A percentile compares a stretch with the other conserved stretches of the same genome.
phyloP scores from a whole-genome alignment of 2,113 vertebrate species.

The Platichthys flesus region DNA sequence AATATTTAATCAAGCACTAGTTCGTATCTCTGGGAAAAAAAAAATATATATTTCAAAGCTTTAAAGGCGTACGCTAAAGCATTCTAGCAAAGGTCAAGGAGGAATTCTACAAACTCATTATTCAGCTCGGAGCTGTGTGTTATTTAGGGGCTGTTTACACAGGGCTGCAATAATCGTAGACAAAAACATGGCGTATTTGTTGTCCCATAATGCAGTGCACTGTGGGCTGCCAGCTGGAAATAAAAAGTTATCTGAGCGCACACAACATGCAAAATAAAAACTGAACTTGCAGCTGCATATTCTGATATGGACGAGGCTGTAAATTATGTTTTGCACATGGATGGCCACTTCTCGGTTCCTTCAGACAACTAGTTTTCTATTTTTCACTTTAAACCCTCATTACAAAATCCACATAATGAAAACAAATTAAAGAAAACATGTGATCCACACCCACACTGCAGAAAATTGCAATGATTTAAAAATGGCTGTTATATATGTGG shows the following conservation, averaged over 20 bases:
- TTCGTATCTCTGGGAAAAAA: slow-evolving; percentile 70
- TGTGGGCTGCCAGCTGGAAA: slow-evolving; percentile 44
- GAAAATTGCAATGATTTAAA: not conserved
- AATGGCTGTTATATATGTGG: not conserved
- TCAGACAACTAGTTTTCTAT: slow-evolving; percentile 10
- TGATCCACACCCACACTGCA: not conserved
- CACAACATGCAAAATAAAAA: slow-evolving; percentile 56
- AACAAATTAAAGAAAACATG: not conserved
- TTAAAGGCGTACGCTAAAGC: slow-evolving; percentile 60
- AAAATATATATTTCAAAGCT: slow-evolving; percentile 49
- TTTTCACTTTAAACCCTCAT: slow-evolving; percentile 1
- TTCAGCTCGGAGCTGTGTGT: slow-evolving; percentile 40
- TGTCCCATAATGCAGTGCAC: slow-evolving; percentile 47
- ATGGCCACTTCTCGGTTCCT: not conserved
- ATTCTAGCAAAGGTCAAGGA: slow-evolving; percentile 70
- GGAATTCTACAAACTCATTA: slow-evolving; percentile 59
- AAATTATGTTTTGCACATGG: slow-evolving; percentile 31
- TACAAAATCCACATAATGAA: slow-evolving; percentile 2
- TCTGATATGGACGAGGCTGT: slow-evolving; percentile 41
- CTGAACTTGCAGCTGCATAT: slow-evolving; percentile 47
- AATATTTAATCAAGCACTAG: slow-evolving; percentile 77
- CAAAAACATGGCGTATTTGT: slow-evolving; percentile 43
- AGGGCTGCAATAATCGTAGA: slow-evolving; percentile 51
- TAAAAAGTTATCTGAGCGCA: slow-evolving; percentile 52
- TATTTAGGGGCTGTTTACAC: slow-evolving; percentile 41